phyloP scores from a whole-genome alignment of 2,797 vertebrate species.

The Xiphorhynchus erythropygius region DNA sequence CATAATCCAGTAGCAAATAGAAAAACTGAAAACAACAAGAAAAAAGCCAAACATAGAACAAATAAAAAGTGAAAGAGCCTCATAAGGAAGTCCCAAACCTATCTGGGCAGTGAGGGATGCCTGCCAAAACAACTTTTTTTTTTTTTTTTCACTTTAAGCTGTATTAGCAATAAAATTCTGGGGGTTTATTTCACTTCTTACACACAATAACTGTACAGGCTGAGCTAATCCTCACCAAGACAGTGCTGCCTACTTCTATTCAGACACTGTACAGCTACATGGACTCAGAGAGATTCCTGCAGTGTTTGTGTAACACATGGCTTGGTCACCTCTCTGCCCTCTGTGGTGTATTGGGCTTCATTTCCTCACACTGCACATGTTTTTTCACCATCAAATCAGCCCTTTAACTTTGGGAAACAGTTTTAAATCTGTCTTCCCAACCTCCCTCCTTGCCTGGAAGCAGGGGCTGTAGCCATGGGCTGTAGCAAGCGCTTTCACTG shows the following conservation, averaged over 20 bases:
- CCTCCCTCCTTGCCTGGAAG: not conserved
- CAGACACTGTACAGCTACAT: not conserved
- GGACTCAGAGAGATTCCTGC: not conserved
- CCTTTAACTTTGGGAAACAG: not conserved
- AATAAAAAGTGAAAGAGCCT: not conserved
- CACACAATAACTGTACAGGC: not conserved
- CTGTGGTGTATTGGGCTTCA: not conserved
- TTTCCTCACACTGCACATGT: not conserved
- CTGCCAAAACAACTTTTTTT: not conserved
- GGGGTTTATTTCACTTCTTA: not conserved
- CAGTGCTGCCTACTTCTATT: not conserved
- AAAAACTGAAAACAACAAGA: not conserved
- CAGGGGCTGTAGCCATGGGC: not conserved
- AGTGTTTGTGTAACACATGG: accelerated
- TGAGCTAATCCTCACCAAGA: not conserved
- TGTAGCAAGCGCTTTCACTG: not conserved
- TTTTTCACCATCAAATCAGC: not conserved
- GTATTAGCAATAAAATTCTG: not conserved
- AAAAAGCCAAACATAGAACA: too few species aligned
- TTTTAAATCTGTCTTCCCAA: not conserved
- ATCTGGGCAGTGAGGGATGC: not conserved
- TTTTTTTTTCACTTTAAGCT: not conserved
- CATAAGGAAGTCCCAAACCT: too few species aligned
- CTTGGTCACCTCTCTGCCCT: not conserved
- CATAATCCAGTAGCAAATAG: not conserved